Evolutionary conservation across 2,113 vertebrate genomes (phyloP).

Genomic region (Trematomus loennbergii): DNA sequence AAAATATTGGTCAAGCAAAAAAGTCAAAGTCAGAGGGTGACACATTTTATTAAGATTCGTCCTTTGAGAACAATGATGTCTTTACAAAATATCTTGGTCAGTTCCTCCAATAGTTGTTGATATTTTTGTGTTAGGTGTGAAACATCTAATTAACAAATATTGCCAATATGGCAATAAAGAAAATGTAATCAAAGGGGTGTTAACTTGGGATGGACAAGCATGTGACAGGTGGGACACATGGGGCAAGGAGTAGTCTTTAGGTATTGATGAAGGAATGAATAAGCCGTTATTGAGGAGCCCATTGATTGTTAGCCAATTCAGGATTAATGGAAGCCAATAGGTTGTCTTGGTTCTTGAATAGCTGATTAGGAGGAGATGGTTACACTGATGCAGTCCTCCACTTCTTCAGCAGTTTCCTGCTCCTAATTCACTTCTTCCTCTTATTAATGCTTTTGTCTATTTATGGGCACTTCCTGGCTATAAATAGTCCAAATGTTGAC

Average conservation of each 20-base stretch:
- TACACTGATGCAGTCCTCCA: constrained; percentile 24
- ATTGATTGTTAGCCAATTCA: constrained; percentile 72
- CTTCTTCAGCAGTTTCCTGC: constrained; percentile 12
- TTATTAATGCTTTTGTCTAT: constrained; percentile 24
- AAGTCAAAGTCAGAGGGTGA: not conserved
- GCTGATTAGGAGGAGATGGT: constrained; percentile 59
- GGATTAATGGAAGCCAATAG: constrained; percentile 75
- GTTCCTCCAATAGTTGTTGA: not conserved
- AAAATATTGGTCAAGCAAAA: not conserved
- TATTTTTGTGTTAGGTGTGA: not conserved
- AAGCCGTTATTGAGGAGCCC: constrained; percentile 70
- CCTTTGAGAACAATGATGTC: not conserved
- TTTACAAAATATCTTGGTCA: not conserved
- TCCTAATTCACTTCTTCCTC: constrained; percentile 13
- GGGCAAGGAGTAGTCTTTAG: constrained; percentile 38
- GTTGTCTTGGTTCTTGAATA: constrained; percentile 71
- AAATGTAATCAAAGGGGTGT: not conserved
- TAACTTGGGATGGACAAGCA: constrained; percentile 4
- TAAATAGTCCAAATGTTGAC: constrained; percentile 50
- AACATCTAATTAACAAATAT: not conserved
- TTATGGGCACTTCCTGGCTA: constrained; percentile 7
- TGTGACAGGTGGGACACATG: constrained; percentile 51
- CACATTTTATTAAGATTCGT: not conserved
- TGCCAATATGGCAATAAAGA: not conserved
- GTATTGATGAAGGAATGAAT: constrained; percentile 76